Evolutionary conservation across 2,797 vertebrate genomes (phyloP).

Genomic region (Sebastes taczanowskii): DNA sequence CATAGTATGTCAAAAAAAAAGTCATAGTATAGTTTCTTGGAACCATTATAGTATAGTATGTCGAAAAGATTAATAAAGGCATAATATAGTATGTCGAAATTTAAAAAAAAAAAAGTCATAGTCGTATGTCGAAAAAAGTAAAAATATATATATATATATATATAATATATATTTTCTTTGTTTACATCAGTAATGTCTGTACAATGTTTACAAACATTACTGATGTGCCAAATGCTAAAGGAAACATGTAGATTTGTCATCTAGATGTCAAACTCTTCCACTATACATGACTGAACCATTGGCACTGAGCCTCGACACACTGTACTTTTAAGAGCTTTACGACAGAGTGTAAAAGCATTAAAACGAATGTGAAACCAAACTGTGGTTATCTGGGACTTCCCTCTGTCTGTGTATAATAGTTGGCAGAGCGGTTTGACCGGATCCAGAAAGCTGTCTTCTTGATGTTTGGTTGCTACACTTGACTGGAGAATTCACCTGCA

Average conservation of each 20-base stretch:
- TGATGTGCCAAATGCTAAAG: neutral
- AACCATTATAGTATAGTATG: too few species aligned
- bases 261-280: too few species aligned
- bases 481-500: neutral
- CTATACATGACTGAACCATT: neutral
- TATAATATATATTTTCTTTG: neutral
- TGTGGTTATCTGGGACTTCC: constrained; percentile 24
- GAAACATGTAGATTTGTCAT: neutral
- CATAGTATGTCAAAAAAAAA: too few species aligned
- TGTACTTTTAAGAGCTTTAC: neutral
- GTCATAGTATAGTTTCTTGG: too few species aligned
- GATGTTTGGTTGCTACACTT: neutral
- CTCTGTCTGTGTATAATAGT: neutral
- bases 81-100: too few species aligned
- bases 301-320: neutral
- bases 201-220: neutral
- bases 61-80: too few species aligned
- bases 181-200: neutral
- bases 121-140: too few species aligned
- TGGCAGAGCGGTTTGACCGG: constrained; percentile 15
- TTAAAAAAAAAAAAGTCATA: too few species aligned
- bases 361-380: constrained; percentile 66
- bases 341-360: neutral
- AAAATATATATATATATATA: too few species aligned
- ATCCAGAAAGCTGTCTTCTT: constrained; percentile 2